phyloP scores from a whole-genome alignment of 1,140 invertebrate species.

The Phenacoccus solenopsis region DNA sequence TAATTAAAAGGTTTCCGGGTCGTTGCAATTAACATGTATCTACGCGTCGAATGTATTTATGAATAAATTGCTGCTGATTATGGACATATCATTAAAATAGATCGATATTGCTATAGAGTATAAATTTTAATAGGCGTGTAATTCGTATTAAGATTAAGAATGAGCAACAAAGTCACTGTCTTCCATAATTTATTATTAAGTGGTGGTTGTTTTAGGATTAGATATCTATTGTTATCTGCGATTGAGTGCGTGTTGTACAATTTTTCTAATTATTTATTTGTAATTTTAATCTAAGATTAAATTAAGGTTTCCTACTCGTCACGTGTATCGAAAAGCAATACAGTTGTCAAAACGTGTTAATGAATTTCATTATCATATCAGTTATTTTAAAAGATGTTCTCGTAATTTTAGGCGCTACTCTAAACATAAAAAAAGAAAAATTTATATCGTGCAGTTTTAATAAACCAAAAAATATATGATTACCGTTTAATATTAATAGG shows the following conservation, averaged over 20 bases:
- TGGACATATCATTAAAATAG: slow-evolving; percentile 3
- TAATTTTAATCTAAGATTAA: background rate
- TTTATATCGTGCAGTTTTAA: too few species aligned
- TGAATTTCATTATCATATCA: background rate
- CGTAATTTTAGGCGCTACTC: background rate
- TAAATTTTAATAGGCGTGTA: too few species aligned
- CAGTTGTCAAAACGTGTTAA: background rate
- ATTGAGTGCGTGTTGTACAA: background rate
- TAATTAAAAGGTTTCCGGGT: too few species aligned
- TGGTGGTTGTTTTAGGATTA: too few species aligned
- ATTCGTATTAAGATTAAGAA: background rate
- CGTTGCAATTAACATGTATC: background rate
- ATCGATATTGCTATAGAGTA: background rate
- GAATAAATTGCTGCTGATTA: background rate
- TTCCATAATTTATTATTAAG: too few species aligned
- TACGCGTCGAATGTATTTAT: too few species aligned
- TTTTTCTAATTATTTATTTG: background rate
- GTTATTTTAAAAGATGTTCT: background rate
- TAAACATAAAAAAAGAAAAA: too few species aligned
- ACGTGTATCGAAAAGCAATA: slow-evolving; percentile 15
- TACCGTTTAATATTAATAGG: too few species aligned
- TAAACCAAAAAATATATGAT: too few species aligned
- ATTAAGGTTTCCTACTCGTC: background rate
- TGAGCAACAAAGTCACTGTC: slow-evolving; percentile 1
- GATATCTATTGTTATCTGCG: background rate